Base-by-base conservation (phyloP, 1,140 invertebrate genomes). In the Sesamia nonagrioides region DNA sequence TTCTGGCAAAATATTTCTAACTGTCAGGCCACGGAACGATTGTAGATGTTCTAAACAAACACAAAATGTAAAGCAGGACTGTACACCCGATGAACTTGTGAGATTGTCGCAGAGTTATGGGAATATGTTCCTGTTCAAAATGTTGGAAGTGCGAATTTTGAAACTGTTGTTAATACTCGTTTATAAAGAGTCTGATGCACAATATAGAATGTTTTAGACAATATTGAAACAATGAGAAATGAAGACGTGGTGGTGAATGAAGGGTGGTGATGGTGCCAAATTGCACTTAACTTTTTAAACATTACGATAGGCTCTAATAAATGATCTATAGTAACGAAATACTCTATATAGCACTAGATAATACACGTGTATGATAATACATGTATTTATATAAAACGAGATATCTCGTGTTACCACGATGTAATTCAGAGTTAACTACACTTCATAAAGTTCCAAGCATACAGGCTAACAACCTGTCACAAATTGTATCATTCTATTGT, bases 1-100 rank as follows among this genome's bases (percentile, higher is more conserved):
- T 71, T 71, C 68, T 71, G 68, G 68, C 33, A 8, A 71, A 69
- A 54, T 27, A 71, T 54, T 71, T 71, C 68, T 71, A 71, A 71
- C 68, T 52, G 68, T 71, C 66, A 50, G 17, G 21, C 42, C 33
- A 33, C 27, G 68, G 18, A 54, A 71, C 48, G 45, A 54, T 71
- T 71, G 68, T 45, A 54, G 54, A 71, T 71, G 50, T 71, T 71
- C 48, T 71, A 54, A 52, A 54, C 68, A 71, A 52, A 71, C 68
- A 71, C 27, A 45, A 71, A 54, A 71, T 71, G 68, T 71, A 71
- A 71, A 54, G 68, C 68, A 71, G 48, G 33, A 42, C 21, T n/a
- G 68, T 54, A 71, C 27, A 71, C 48, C 15, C 68, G 68, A 71
- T 71, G 68, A 54, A 71, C 68, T 15, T 33, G 68, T 37, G 27